Evolutionary conservation across 2,113 vertebrate species (phyloP).

Genomic region (Eudyptes chrysolophus): DNA sequence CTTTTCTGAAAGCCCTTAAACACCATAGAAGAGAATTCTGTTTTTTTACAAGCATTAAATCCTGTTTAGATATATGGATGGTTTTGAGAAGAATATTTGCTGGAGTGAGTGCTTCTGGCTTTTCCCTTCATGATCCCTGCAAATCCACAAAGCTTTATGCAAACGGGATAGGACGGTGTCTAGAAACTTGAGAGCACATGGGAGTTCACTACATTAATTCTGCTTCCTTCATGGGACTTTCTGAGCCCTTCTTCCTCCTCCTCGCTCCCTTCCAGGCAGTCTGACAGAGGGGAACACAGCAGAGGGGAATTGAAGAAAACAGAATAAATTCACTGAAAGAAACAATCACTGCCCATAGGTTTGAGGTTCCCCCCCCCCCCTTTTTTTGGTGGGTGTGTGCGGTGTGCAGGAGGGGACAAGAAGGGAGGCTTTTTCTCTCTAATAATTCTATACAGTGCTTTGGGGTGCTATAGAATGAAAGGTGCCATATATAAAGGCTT

Average conservation of each 20-base stretch:
- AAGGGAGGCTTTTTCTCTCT: neutral
- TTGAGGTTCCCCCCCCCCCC: neutral
- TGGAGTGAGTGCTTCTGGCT: neutral
- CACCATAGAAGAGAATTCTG: neutral
- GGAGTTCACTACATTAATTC: neutral
- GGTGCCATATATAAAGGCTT: neutral
- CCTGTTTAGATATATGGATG: neutral
- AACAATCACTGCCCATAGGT: neutral
- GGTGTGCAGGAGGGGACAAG: neutral
- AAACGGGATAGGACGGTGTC: neutral
- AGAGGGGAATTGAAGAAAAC: neutral
- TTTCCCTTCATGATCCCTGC: neutral
- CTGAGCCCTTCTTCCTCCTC: neutral
- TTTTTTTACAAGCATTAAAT: conserved; percentile 13
- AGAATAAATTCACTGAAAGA: neutral
- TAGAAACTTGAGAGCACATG: neutral
- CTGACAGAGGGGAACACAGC: neutral
- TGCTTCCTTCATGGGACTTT: neutral
- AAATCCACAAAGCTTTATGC: neutral
- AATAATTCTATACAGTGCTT: neutral
- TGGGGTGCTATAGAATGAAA: neutral
- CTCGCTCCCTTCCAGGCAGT: neutral
- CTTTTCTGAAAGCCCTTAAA: neutral
- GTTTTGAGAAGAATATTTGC: neutral
- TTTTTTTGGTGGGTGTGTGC: neutral